Base-by-base conservation (phyloP, 2,113 vertebrate species). In the Micronisus gabar region DNA sequence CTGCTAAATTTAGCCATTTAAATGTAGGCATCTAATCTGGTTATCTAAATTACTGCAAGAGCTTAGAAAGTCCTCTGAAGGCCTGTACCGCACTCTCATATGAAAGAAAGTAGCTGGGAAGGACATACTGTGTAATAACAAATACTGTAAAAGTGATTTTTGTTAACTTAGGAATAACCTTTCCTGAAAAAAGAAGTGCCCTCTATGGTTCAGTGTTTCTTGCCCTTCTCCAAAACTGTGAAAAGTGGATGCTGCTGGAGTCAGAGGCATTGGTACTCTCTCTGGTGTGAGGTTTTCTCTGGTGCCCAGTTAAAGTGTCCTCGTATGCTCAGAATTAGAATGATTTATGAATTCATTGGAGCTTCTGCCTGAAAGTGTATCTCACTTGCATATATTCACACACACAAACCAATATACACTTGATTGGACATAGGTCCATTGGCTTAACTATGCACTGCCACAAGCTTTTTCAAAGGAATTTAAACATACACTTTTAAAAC, bases 391-490 rank as follows among this genome's bases (percentile, higher is more conserved):
- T 43, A 8, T 15, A 29, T 13, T 62, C 52, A 23, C n/a, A 48
- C 4, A 4, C 10, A 36, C 8, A 32, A 48, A 18, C 25, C 32
- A 36, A 6, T 5, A 21, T 40, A 32, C 22, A 5, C 1, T 4
- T 50, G 62, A 7, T 8, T 71, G 26, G 13, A 34, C 61, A 13
- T 2, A 62, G 38, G 75, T 11, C 30, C 13, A 2, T 8, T 32
- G 34, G 11, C 20, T 83, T 63, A 43, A 45, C 19, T 8, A 13
- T 13, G 8, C 27, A 26, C 27, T 70, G 36, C 36, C 25, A 11
- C 8, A 7, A 38, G 43, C 8, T 62, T 45, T 65, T 65, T 23
- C 23, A 34, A 52, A 84, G 43, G 12, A 41, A 65, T 17, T 32
- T 55, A 58, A 41, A 15, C 11, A 27, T 1, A 16, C 10, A 15